phyloP scores from a whole-genome alignment of 2,888 invertebrate species.

The Mactromeris polynyma region DNA sequence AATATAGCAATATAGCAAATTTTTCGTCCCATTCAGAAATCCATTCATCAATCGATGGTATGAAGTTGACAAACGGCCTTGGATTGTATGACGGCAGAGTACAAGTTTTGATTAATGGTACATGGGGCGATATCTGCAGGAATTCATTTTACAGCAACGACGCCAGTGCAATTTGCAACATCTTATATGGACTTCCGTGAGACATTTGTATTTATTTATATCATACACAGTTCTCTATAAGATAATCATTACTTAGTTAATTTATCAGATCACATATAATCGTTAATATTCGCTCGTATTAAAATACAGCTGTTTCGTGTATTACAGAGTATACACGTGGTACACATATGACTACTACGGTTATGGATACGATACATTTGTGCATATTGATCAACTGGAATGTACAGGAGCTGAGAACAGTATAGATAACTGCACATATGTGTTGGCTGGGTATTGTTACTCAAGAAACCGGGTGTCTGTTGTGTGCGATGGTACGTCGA shows the following conservation, averaged over 20 bases:
- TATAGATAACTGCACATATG: not conserved
- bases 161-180: not conserved
- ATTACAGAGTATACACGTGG: not conserved
- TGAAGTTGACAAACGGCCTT: not conserved
- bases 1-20: not conserved
- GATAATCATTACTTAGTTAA: no score
- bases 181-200: not conserved
- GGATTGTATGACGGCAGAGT: not conserved
- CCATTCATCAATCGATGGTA: not conserved
- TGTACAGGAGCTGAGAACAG: not conserved
- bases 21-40: not conserved
- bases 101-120: not conserved
- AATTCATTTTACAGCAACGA: not conserved
- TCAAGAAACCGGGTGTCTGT: not conserved
- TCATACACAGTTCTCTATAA: no score
- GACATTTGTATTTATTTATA: not conserved
- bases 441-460: not conserved
- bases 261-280: no score
- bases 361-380: not conserved
- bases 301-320: no score
- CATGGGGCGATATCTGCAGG: not conserved
- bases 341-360: not conserved
- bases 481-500: not conserved
- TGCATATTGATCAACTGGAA: not conserved
- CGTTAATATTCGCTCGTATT: no score